Conservation (phyloP, 2,113 vertebrate genomes). For the Chunga burmeisteri region DNA sequence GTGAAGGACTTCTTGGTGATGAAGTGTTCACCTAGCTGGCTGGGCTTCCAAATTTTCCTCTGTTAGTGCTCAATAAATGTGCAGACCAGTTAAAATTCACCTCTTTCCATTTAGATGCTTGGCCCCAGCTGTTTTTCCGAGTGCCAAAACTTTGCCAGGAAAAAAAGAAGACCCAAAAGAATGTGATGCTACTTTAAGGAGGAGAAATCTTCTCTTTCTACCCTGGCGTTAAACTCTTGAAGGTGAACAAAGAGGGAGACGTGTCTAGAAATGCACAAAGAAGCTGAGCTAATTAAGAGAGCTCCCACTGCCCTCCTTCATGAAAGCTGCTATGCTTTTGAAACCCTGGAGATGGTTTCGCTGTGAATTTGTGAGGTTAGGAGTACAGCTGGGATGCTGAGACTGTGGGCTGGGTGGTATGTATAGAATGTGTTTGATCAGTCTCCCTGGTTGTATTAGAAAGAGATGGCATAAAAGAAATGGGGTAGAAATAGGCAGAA, state of each 20-base stretch:
- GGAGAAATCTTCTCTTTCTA: neutral
- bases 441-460: constrained; percentile 68
- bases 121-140: neutral
- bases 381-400: constrained; percentile 69
- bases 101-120: neutral
- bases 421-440: constrained; percentile 81
- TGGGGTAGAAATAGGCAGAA: constrained; percentile 53
- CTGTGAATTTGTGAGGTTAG: constrained; percentile 73
- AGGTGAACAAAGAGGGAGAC: constrained; percentile 36
- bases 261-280: constrained; percentile 32
- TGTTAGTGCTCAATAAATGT: neutral
- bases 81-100: neutral
- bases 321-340: constrained; percentile 63
- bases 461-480: constrained; percentile 65
- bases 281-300: constrained; percentile 47
- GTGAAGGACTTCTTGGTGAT: neutral
- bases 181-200: neutral
- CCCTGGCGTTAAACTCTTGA: constrained; percentile 7
- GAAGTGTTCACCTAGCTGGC: neutral
- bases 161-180: neutral
- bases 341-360: constrained; percentile 68
- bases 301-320: constrained; percentile 54
- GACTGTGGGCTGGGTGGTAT: constrained; percentile 74
- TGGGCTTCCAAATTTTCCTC: neutral
- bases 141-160: neutral